A percentile compares a stretch with the other conserved stretches of the same genome.
Conservation (phyloP, 2,113 vertebrate genomes). For the Scytalopus superciliaris region DNA sequence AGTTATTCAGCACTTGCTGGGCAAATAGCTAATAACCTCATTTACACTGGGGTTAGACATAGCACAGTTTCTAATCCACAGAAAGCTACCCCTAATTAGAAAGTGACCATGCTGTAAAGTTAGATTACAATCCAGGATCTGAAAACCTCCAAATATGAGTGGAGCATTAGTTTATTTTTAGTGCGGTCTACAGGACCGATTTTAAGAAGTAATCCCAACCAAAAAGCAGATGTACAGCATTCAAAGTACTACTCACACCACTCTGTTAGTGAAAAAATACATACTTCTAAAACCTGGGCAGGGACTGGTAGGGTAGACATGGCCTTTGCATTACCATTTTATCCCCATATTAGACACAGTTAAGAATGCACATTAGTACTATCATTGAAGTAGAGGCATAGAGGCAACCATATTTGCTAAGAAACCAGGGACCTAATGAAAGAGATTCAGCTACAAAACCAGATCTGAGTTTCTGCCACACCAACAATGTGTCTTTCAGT, state of each 20-base stretch:
- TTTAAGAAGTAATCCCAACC: not conserved
- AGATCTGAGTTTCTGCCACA: constrained; percentile 3
- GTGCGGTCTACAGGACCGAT: not conserved
- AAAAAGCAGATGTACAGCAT: fast-evolving
- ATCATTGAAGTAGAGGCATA: not conserved
- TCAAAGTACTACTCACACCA: not conserved
- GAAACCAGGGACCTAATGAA: not conserved
- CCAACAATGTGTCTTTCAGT: constrained; percentile 11
- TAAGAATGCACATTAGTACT: not conserved
- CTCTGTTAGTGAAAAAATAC: not conserved
- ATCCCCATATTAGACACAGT: not conserved
- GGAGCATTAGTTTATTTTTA: not conserved
- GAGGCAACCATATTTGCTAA: not conserved
- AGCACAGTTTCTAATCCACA: not conserved
- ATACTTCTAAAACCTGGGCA: not conserved
- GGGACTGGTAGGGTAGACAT: not conserved
- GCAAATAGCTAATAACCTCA: not conserved
- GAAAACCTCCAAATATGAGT: not conserved
- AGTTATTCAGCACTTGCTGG: not conserved
- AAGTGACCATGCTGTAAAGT: not conserved
- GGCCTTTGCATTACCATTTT: not conserved
- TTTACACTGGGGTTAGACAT: not conserved
- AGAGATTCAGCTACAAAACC: not conserved
- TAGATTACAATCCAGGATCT: not conserved
- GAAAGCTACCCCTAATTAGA: not conserved